Evolutionary conservation across 2,797 vertebrate genomes (phyloP).

Genomic region (Sebastes variabilis): DNA sequence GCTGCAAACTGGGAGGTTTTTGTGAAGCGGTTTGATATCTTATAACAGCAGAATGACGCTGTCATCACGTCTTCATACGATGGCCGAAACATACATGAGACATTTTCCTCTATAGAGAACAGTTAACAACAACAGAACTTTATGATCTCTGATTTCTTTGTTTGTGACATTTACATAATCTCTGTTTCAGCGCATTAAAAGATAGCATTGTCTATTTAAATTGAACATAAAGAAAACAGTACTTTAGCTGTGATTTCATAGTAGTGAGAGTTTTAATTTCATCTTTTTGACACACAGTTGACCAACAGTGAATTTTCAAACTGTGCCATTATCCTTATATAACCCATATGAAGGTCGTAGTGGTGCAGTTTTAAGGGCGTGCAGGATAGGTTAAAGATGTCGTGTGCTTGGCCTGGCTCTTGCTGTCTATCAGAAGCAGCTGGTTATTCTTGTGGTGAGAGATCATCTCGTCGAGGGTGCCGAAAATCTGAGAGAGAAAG

Average conservation of each 20-base stretch:
- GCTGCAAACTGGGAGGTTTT: not conserved
- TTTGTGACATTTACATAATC: not conserved
- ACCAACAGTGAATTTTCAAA: not conserved
- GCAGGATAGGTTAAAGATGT: constrained; percentile 76
- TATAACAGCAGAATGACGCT: not conserved
- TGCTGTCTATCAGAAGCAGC: constrained; percentile 84
- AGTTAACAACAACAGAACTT: not conserved
- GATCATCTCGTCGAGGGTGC: constrained; percentile 81
- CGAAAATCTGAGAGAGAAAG: constrained; percentile 71
- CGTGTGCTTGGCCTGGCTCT: constrained; percentile 81
- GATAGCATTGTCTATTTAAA: not conserved
- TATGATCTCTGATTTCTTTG: no score
- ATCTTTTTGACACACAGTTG: not conserved
- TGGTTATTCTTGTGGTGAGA: constrained; percentile 80
- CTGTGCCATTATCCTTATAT: not conserved
- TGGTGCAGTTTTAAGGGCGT: constrained; percentile 49
- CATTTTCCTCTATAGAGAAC: not conserved
- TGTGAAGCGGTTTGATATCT: not conserved
- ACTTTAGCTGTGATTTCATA: not conserved
- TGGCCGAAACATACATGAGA: not conserved
- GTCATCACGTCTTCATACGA: not conserved
- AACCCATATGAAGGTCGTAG: not conserved
- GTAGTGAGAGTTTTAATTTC: not conserved
- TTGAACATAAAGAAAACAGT: not conserved
- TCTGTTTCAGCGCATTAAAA: not conserved